A percentile compares a stretch with the other conserved stretches of the same genome.
These are phyloP conservation scores for Uromys caudimaculatus DNA, from an alignment of 2,797 vertebrate species.

Conservation along the genomic window DNA sequence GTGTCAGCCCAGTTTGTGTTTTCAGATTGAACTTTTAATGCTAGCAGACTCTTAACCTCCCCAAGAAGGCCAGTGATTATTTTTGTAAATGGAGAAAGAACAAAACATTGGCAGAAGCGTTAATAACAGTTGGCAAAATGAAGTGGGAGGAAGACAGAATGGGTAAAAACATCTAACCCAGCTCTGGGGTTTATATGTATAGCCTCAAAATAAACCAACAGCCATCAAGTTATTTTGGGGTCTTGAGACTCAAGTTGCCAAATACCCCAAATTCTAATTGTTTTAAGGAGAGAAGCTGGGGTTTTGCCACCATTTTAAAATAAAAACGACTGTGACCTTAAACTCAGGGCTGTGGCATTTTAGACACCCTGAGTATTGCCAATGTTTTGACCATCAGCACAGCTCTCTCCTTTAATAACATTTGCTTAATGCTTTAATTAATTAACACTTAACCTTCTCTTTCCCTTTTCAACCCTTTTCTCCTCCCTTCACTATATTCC, in stretches of 20 bases:
- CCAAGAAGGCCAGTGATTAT: slow-evolving; percentile 82
- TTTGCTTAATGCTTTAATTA: slow-evolving; percentile 95
- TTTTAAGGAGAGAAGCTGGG: slow-evolving; percentile 53
- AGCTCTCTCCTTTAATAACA: slow-evolving; percentile 91
- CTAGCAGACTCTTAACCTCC: slow-evolving; percentile 74
- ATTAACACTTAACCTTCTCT: slow-evolving; percentile 96
- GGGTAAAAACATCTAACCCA: slow-evolving; percentile 11
- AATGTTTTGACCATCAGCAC: slow-evolving; percentile 88
- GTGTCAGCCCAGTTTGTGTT: slow-evolving; percentile 76
- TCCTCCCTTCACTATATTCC: slow-evolving; percentile 88
- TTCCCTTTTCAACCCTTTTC: slow-evolving; percentile 92
- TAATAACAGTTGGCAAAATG: slow-evolving; percentile 69
- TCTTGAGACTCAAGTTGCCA: slow-evolving; percentile 72
- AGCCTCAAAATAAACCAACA: slow-evolving; percentile 37
- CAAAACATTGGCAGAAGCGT: slow-evolving; percentile 90
- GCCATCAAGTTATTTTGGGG: slow-evolving; percentile 59
- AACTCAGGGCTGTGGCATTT: slow-evolving; percentile 23
- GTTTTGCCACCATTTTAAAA: background rate
- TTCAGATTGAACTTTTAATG: slow-evolving; percentile 76
- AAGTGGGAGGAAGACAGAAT: slow-evolving; percentile 15
- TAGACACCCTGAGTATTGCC: slow-evolving; percentile 81
- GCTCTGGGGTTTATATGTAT: slow-evolving; percentile 53
- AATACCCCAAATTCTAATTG: slow-evolving; percentile 60
- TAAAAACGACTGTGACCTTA: background rate
- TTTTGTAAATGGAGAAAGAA: slow-evolving; percentile 89